Evolutionary conservation across 2,113 vertebrate genomes (phyloP), one percentile per base, ranked within the genome.

Genomic region (Cepphus grylle): DNA sequence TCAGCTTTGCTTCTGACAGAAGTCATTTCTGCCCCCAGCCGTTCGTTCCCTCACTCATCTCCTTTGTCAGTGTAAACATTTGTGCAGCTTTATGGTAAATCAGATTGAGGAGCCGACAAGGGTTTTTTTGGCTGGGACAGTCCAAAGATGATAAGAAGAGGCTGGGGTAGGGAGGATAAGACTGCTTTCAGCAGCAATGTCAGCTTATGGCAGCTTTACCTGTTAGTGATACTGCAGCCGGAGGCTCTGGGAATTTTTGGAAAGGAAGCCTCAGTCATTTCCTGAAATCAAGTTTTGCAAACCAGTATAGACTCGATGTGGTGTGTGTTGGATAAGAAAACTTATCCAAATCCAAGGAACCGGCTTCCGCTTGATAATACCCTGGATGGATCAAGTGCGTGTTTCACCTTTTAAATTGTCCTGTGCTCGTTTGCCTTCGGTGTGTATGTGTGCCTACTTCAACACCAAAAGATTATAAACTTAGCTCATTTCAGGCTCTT

Each of bases 1-100:
- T 70, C 78, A 91, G 27, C 90, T 93, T 91, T 94, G 47, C 65
- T 38, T 69, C 72, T 62, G 65, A 79, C 30, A 89, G 47, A 63
- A 81, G n/a, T 67, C 3, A 13, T 43, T 84, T 87, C 70, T 89
- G 56, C 30, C 66, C 56, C 27, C 25, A 86, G 17, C 43, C 43
- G 4, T 82, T 81, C 0, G 0, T 81, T 81, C 32, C 18, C 61
- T 93, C 1, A 0, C n/a, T 66, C 29, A 27, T 78, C n/a, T 79
- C 47, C 86, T 73, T 56, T 67, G 70, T 76, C 40, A 61, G 12
- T 27, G 15, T 74, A 67, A 59, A 71, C 15, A 4, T 88, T 56
- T 63, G 26, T 84, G 69, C 16, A 91, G 50, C 52, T 67, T 74
- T 52, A 11, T 32, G 11, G 23, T 74, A 70, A 59, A 70, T 78